phyloP scores from a whole-genome alignment of 2,113 vertebrate genomes.

The Gobio gobio region DNA sequence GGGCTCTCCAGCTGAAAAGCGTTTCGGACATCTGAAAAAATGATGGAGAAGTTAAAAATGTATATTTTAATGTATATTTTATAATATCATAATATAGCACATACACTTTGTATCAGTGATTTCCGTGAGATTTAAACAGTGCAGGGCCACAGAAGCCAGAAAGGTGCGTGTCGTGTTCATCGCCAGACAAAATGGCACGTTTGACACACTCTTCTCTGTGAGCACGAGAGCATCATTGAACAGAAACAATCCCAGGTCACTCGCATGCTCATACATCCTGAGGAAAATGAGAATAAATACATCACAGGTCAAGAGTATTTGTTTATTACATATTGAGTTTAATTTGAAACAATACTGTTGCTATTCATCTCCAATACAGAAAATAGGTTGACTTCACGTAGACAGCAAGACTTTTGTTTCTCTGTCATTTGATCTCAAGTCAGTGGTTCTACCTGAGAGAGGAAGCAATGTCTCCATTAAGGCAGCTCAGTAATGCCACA shows the following conservation, averaged over 20 bases:
- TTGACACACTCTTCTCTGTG: constrained; percentile 61
- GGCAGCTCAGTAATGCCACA: constrained; percentile 75
- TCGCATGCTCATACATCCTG: constrained; percentile 75
- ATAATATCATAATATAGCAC: constrained; percentile 25
- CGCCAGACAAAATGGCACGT: constrained; percentile 73
- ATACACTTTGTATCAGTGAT: constrained; percentile 80
- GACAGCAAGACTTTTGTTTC: background rate
- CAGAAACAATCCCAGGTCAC: constrained; percentile 81
- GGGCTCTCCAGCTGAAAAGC: constrained; percentile 78
- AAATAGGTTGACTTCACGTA: background rate
- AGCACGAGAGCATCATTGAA: constrained; percentile 79
- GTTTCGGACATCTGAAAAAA: constrained; percentile 76
- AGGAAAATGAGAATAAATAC: background rate
- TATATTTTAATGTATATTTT: background rate
- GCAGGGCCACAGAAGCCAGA: constrained; percentile 77
- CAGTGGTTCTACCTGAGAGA: constrained; percentile 75
- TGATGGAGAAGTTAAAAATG: background rate
- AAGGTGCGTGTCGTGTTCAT: constrained; percentile 76
- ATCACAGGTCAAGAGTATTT: background rate
- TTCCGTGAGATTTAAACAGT: constrained; percentile 71
- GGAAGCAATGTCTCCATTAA: constrained; percentile 72
- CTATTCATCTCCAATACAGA: background rate
- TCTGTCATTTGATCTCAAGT: constrained; percentile 32
- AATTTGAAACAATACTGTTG: background rate
- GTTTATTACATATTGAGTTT: background rate